Evolutionary conservation across 2,888 invertebrate genomes (phyloP).

Genomic region (Lithophane ornitopus): DNA sequence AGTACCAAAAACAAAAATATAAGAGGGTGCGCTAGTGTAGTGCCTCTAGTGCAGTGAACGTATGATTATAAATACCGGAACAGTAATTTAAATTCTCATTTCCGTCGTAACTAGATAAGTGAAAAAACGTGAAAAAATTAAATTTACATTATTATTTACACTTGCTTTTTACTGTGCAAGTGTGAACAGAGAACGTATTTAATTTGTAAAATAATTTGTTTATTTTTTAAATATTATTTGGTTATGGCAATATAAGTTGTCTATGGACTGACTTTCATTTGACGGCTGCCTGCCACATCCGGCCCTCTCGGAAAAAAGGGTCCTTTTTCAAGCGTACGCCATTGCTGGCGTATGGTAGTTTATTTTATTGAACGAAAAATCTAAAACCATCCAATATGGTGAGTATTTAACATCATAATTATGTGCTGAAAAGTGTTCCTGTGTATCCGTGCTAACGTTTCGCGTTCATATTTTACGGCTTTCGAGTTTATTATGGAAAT

Average conservation of each 20-base stretch:
- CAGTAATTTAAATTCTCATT: neutral
- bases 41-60: neutral
- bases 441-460: slow-evolving; percentile 74
- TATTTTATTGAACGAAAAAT: slow-evolving; percentile 93
- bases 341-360: slow-evolving; percentile 96
- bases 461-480: slow-evolving; percentile 79
- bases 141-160: neutral
- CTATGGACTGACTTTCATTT: slow-evolving; percentile 76
- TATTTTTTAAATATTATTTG: neutral
- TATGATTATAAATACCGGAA: slow-evolving; percentile 6
- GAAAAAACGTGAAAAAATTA: neutral
- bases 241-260: slow-evolving; percentile 71
- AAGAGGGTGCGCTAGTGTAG: neutral
- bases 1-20: slow-evolving; percentile 5
- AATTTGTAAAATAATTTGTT: neutral
- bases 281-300: slow-evolving; percentile 82
- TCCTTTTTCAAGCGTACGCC: slow-evolving; percentile 97
- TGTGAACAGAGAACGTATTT: neutral
- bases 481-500: slow-evolving; percentile 69
- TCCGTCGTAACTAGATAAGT: neutral
- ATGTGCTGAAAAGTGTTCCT: slow-evolving; percentile 78
- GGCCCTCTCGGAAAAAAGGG: slow-evolving; percentile 77
- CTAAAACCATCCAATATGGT: slow-evolving; percentile 96
- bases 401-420: slow-evolving; percentile 86
- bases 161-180: neutral